Evolutionary conservation across 2,888 invertebrate genomes (phyloP).

Genomic region (Aleiodes alternator): DNA sequence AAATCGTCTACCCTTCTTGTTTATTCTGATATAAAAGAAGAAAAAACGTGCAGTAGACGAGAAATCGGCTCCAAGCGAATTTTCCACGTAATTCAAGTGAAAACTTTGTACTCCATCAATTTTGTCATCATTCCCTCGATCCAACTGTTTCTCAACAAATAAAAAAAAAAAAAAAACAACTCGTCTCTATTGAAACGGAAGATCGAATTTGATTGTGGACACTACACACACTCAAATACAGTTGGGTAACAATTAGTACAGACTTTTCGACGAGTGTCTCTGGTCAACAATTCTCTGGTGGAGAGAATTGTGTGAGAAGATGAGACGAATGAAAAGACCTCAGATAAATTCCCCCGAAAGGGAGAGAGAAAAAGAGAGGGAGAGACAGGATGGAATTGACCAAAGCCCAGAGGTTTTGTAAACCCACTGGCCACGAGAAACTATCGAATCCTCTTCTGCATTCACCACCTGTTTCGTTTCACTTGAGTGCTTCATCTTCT

Average conservation of each 20-base stretch:
- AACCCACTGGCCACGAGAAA: conserved; percentile 19
- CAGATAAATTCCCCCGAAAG: too few species aligned
- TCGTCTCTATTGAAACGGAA: conserved; percentile 2
- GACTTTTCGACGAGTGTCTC: conserved; percentile 37
- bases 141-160: background rate
- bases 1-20: background rate
- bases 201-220: conserved; percentile 17
- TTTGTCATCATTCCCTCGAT: background rate
- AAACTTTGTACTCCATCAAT: conserved; percentile 10
- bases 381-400: background rate
- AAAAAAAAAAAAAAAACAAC: too few species aligned
- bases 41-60: background rate
- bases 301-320: too few species aligned
- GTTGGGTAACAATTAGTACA: conserved; percentile 34
- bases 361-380: background rate
- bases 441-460: conserved; percentile 30
- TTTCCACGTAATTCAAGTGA: background rate
- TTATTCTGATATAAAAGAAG: background rate
- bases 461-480: conserved; percentile 34
- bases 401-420: conserved; percentile 31
- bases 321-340: too few species aligned
- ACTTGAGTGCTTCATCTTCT: conserved; percentile 30
- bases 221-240: conserved; percentile 1
- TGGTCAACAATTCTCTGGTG: conserved; percentile 11
- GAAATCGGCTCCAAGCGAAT: background rate